phyloP scores from a whole-genome alignment of 2,888 invertebrate species.

The Lissocephala sabroskyi region DNA sequence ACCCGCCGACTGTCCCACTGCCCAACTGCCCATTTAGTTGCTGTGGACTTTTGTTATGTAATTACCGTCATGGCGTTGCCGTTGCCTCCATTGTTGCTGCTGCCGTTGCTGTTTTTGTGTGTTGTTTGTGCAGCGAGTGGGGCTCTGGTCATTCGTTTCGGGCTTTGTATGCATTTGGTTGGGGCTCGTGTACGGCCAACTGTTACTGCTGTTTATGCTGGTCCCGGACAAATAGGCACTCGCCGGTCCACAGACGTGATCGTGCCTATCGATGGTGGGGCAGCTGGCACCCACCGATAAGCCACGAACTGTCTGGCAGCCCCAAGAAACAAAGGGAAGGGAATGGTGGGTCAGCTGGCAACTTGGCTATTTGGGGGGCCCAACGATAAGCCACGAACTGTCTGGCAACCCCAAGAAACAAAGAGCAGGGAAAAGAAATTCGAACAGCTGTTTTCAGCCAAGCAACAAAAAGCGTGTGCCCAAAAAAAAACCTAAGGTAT shows the following conservation, averaged over 20 bases:
- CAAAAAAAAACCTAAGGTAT: too few species aligned
- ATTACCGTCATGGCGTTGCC: slow-evolving; percentile 28
- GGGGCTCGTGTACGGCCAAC: slow-evolving; percentile 42
- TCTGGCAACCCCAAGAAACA: too few species aligned
- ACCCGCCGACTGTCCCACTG: background rate
- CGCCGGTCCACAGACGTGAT: too few species aligned
- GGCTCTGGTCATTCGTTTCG: slow-evolving; percentile 12
- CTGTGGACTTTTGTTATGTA: slow-evolving; percentile 47
- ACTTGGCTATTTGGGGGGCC: too few species aligned
- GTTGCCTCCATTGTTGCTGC: too few species aligned
- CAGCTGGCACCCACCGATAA: slow-evolving; percentile 30
- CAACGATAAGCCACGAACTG: too few species aligned
- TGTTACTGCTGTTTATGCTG: slow-evolving; percentile 60
- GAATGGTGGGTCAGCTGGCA: too few species aligned
- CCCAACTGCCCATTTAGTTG: slow-evolving; percentile 21
- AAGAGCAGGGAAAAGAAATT: too few species aligned
- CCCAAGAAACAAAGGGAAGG: too few species aligned
- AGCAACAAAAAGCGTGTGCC: too few species aligned
- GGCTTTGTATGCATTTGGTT: slow-evolving; percentile 26
- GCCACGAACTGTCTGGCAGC: too few species aligned
- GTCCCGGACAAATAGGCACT: slow-evolving; percentile 38
- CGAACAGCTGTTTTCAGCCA: too few species aligned
- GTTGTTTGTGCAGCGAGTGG: slow-evolving; percentile 5
- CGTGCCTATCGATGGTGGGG: slow-evolving; percentile 43
- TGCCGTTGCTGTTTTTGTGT: background rate